Evolutionary conservation across 30 jellyfish, hydroid and myxozoan genomes (phyloP).

Genomic region (Sanderia malayensis): DNA sequence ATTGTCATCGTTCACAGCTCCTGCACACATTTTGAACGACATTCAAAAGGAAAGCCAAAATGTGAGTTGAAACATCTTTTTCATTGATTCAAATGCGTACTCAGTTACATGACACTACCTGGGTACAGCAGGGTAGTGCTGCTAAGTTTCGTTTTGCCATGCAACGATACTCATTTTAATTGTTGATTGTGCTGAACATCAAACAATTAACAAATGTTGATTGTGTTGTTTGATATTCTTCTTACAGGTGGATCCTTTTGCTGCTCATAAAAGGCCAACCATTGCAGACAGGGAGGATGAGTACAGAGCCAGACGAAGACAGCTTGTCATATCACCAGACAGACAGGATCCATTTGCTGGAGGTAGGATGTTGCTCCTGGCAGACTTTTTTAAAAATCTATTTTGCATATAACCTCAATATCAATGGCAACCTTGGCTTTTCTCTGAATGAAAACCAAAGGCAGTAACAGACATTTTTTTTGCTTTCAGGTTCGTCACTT

Average conservation of each 20-base stretch:
- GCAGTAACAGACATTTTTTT: conserved; percentile 35
- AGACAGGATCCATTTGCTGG: conserved; percentile 98
- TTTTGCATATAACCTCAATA: not conserved
- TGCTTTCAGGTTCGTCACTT: conserved; percentile 64
- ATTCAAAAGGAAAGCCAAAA: conserved; percentile 66
- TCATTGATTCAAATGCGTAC: no score
- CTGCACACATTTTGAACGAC: conserved; percentile 69
- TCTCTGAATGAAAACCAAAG: not conserved
- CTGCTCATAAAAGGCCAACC: conserved; percentile 91
- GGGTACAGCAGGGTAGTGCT: no score
- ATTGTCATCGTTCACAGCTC: conserved; percentile 86
- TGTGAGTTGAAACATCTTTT: conserved; percentile 43
- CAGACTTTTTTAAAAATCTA: not conserved
- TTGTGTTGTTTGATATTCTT: no score
- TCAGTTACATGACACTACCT: no score
- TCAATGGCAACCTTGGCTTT: not conserved
- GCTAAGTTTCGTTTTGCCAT: no score
- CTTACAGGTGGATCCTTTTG: conserved; percentile 89
- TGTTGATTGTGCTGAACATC: no score
- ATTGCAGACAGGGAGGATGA: conserved; percentile 93
- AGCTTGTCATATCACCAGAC: conserved; percentile 89
- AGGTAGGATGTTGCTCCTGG: conserved; percentile 57
- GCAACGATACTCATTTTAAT: no score
- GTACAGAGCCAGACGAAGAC: conserved; percentile 67
- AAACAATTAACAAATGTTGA: no score